Evolutionary conservation across 2,797 vertebrate species (phyloP).

Genomic region (Aplochiton taeniatus): DNA sequence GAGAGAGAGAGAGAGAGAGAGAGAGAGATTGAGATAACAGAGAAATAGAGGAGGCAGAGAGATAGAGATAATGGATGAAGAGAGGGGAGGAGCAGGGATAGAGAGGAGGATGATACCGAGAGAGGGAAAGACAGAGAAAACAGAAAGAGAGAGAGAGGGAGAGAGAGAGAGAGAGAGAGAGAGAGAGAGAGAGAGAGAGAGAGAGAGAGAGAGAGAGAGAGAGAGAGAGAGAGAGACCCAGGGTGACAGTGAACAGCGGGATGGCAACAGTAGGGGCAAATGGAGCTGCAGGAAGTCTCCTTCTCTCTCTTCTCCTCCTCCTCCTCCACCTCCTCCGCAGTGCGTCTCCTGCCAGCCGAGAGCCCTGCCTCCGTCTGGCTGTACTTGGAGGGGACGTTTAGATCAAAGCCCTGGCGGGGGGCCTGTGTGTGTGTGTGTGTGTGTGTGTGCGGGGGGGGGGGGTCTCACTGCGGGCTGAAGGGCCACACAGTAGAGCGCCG

Average conservation of each 20-base stretch:
- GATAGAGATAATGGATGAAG: not conserved
- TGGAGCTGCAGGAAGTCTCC: conserved; percentile 26
- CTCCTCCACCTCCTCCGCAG: conserved; percentile 41
- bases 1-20: conserved; percentile 5
- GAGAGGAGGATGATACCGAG: conserved; percentile 4
- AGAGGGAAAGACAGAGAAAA: conserved; percentile 15
- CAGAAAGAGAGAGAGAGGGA: conserved; percentile 31
- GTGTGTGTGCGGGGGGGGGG: no score
- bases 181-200: conserved; percentile 23
- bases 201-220: conserved; percentile 36
- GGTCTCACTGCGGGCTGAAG: no score
- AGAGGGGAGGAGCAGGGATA: conserved; percentile 2
- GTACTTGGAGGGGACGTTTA: conserved; percentile 21
- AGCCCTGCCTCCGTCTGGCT: conserved; percentile 52
- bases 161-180: conserved; percentile 1
- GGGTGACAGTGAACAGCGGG: conserved; percentile 36
- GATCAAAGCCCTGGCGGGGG: conserved; percentile 35
- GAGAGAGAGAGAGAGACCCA: conserved; percentile 43
- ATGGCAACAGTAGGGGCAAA: not conserved
- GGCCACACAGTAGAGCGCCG: no score
- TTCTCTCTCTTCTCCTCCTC: conserved; percentile 38
- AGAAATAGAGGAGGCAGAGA: conserved; percentile 1
- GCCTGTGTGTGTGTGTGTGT: no score
- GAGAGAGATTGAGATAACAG: not conserved
- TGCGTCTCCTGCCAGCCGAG: conserved; percentile 56